Conservation (phyloP, 2,113 vertebrate genomes). For the Macquaria ambigua region DNA sequence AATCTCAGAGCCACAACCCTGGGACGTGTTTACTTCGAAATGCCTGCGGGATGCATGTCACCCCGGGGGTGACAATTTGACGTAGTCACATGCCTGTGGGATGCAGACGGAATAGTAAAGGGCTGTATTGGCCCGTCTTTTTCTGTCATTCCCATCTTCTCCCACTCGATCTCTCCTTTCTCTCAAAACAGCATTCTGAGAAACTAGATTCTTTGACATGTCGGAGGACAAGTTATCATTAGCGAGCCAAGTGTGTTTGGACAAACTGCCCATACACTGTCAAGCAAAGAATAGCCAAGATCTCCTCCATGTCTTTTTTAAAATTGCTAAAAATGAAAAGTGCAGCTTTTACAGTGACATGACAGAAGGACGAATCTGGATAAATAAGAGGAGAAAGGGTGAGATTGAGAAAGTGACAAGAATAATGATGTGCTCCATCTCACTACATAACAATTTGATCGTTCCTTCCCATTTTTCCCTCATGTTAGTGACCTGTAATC, state of each 20-base stretch:
- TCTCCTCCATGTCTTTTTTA: background rate
- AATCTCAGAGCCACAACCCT: constrained; percentile 49
- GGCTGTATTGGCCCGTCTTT: constrained; percentile 72
- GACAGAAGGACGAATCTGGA: constrained; percentile 1
- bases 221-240: constrained; percentile 69
- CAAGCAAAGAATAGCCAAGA: constrained; percentile 36
- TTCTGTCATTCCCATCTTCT: constrained; percentile 59
- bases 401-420: constrained; percentile 12
- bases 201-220: constrained; percentile 63
- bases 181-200: constrained; percentile 64
- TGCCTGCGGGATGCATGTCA: constrained; percentile 73
- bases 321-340: constrained; percentile 36
- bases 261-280: constrained; percentile 43
- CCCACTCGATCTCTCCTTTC: constrained; percentile 42
- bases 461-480: background rate
- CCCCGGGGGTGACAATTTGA: constrained; percentile 71
- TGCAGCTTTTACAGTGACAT: constrained; percentile 26
- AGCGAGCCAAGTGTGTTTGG: constrained; percentile 60
- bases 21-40: constrained; percentile 68
- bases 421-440: constrained; percentile 13
- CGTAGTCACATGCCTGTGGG: constrained; percentile 75
- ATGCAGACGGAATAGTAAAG: constrained; percentile 64
- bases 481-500: background rate
- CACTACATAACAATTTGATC: background rate
- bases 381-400: background rate